Conservation (phyloP, 2,113 vertebrate genomes). For the Zosterops hypoxanthus region DNA sequence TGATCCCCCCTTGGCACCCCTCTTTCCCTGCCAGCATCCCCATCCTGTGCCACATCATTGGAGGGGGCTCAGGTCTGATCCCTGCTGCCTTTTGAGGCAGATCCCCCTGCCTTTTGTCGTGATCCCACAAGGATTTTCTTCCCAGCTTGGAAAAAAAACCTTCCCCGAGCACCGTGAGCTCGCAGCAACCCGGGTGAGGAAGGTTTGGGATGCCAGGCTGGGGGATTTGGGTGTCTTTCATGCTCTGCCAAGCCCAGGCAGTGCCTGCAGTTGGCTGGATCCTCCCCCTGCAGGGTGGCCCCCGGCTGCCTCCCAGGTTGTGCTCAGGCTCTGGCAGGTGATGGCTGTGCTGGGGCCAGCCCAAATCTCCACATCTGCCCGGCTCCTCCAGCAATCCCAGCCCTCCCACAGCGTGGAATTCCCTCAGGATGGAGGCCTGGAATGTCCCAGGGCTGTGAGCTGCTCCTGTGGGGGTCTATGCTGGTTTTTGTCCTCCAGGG, state of each 20-base stretch:
- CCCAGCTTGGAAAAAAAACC: background rate
- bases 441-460: fast-evolving
- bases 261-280: background rate
- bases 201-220: background rate
- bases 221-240: constrained; percentile 6
- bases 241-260: background rate
- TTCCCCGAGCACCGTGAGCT: background rate
- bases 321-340: background rate
- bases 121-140: background rate
- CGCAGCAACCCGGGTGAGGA: fast-evolving
- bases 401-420: background rate
- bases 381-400: background rate
- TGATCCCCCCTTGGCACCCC: background rate
- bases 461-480: fast-evolving
- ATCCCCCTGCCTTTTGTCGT: no score
- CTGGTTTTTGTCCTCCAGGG: background rate
- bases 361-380: background rate
- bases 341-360: background rate
- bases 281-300: background rate
- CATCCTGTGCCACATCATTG: background rate
- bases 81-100: background rate
- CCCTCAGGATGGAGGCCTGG: background rate
- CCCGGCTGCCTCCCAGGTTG: background rate
- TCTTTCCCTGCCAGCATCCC: background rate
- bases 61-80: background rate